Conservation (phyloP, 2,888 invertebrate genomes). For the Brenthis daphne region DNA sequence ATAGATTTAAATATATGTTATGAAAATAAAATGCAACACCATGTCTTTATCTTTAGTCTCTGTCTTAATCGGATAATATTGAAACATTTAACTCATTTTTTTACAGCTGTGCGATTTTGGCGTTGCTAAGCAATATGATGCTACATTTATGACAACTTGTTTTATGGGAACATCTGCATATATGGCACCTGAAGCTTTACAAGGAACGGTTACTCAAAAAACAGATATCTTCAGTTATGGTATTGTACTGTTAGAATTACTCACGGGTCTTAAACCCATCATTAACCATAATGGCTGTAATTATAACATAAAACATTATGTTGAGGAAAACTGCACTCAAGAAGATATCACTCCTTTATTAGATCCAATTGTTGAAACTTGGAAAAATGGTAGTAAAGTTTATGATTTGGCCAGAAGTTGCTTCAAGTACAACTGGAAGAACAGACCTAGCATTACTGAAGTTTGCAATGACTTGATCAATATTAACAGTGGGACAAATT, state of each 20-base stretch:
- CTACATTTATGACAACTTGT: constrained; percentile 69
- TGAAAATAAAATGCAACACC: not conserved
- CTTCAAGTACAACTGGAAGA: constrained; percentile 77
- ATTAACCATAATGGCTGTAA: constrained; percentile 80
- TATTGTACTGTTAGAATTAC: constrained; percentile 87
- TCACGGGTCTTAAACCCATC: constrained; percentile 86
- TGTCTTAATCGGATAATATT: constrained; percentile 2
- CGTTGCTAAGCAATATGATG: constrained; percentile 82
- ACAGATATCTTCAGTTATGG: constrained; percentile 90
- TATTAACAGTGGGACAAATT: constrained; percentile 43
- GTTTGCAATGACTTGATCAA: constrained; percentile 65
- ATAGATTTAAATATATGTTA: too few relatives aligned
- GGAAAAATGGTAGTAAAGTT: constrained; percentile 77
- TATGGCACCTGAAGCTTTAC: constrained; percentile 89
- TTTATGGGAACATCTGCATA: constrained; percentile 87
- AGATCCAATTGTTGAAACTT: constrained; percentile 80
- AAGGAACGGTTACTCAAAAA: constrained; percentile 87
- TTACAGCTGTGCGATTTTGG: constrained; percentile 89
- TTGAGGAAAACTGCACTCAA: constrained; percentile 78
- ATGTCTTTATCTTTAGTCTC: too few relatives aligned
- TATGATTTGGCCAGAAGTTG: constrained; percentile 82
- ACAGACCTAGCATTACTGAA: constrained; percentile 82
- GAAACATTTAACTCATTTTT: constrained; percentile 34
- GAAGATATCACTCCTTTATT: constrained; percentile 77
- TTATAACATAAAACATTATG: constrained; percentile 67